These are phyloP conservation scores for Neoarius graeffei DNA, from an alignment of 2,113 vertebrate genomes.

Conservation along the genomic window DNA sequence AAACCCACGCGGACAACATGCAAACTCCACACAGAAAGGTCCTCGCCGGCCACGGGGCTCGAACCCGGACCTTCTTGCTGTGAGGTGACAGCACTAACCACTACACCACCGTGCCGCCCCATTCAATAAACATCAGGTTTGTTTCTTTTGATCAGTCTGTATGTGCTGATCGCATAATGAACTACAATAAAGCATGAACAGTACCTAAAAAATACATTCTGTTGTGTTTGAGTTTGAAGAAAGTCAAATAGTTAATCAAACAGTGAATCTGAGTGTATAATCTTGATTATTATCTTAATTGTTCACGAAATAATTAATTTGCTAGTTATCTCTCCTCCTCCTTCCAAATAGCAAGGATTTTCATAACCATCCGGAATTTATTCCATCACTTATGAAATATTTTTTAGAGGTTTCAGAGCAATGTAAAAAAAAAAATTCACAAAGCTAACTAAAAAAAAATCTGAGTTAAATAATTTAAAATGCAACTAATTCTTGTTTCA, in stretches of 20 bases:
- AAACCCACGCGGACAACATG: too few relatives aligned
- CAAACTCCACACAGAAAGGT: too few relatives aligned
- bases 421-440: background rate
- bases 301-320: background rate
- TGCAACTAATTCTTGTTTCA: too few relatives aligned
- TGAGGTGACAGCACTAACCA: too few relatives aligned
- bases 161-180: background rate
- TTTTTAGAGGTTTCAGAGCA: background rate
- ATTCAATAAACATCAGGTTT: background rate
- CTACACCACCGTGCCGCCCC: too few relatives aligned
- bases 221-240: background rate
- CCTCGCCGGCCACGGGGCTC: too few relatives aligned
- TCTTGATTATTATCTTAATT: background rate
- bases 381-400: background rate
- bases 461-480: too few relatives aligned
- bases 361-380: background rate
- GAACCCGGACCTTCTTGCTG: too few relatives aligned
- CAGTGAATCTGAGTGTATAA: background rate
- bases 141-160: background rate
- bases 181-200: background rate
- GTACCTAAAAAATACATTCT: background rate
- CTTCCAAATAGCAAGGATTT: background rate
- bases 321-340: background rate
- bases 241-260: background rate
- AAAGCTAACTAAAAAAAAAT: too few relatives aligned